A percentile compares a stretch with the other conserved stretches of the same genome.
Evolutionary conservation across 2,888 invertebrate genomes (phyloP).

Genomic region (Adela reaumurella): DNA sequence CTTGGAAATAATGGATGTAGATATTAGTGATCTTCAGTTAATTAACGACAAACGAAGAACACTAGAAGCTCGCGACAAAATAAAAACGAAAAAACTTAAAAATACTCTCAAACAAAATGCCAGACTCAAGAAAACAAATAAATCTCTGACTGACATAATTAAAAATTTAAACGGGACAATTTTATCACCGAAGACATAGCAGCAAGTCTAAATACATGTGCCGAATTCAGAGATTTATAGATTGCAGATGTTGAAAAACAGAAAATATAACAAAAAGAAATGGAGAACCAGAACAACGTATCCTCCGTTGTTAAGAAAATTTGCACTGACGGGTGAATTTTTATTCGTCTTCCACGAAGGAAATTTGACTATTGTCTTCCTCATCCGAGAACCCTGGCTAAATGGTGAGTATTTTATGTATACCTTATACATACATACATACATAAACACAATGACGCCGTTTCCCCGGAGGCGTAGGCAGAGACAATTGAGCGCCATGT

Average conservation of each 20-base stretch:
- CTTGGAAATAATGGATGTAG: no score
- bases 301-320: slow-evolving; percentile 1
- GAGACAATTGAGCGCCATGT: no score
- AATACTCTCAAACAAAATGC: no score
- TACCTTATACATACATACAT: no score
- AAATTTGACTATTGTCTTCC: slow-evolving; percentile 2
- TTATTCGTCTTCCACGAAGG: slow-evolving; percentile 2
- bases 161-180: slow-evolving; percentile 3
- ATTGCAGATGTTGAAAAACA: not conserved
- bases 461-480: no score
- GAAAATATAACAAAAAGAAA: slow-evolving; percentile 1
- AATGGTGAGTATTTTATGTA: slow-evolving; percentile 2
- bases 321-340: slow-evolving; percentile 1
- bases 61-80: no score
- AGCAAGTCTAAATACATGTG: not conserved
- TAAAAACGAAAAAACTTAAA: no score
- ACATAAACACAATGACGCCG: no score
- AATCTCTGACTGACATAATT: not conserved
- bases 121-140: not conserved
- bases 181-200: slow-evolving; percentile 3
- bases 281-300: slow-evolving; percentile 3
- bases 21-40: no score
- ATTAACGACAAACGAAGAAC: no score
- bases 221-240: not conserved
- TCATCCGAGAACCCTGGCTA: slow-evolving; percentile 2